These are phyloP conservation scores for Ictalurus furcatus DNA, from an alignment of 2,113 vertebrate genomes.

Conservation along the genomic window DNA sequence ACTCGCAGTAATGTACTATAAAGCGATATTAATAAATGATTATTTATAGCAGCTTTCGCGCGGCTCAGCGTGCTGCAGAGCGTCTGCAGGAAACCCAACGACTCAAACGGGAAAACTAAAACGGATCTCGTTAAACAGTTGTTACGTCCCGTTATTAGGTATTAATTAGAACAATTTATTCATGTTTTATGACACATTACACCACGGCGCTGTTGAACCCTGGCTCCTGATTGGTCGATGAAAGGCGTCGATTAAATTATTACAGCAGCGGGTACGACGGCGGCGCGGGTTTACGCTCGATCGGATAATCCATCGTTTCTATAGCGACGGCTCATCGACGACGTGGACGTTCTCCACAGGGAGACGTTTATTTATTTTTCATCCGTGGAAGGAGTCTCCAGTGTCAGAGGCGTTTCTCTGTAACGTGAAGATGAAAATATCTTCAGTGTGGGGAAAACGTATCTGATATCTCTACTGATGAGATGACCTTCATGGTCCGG, in stretches of 20 bases:
- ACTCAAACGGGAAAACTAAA: slow-evolving; percentile 21
- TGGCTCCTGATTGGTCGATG: not conserved
- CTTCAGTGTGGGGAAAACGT: too few relatives aligned
- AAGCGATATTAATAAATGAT: slow-evolving; percentile 6
- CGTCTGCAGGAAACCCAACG: not conserved
- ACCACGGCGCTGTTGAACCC: not conserved
- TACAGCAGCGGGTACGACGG: not conserved
- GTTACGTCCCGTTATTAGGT: not conserved
- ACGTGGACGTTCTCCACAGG: not conserved
- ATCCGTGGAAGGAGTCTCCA: not conserved
- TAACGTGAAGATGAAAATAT: too few relatives aligned
- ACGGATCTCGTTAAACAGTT: not conserved
- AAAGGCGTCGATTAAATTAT: not conserved
- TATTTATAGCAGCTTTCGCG: not conserved
- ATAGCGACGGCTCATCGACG: not conserved
- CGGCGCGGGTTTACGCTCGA: not conserved
- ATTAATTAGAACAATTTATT: not conserved
- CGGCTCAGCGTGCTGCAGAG: not conserved
- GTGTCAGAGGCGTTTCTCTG: not conserved
- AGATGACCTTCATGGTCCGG: too few relatives aligned
- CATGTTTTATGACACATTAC: not conserved
- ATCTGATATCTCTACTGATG: too few relatives aligned
- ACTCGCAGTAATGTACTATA: not conserved
- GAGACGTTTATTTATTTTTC: not conserved
- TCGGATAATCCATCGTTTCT: not conserved